Percentiles rank a stretch among this genome's conserved stretches.
Evolutionary conservation across 2,113 vertebrate species (phyloP).

Genomic region (Larimichthys crocea): DNA sequence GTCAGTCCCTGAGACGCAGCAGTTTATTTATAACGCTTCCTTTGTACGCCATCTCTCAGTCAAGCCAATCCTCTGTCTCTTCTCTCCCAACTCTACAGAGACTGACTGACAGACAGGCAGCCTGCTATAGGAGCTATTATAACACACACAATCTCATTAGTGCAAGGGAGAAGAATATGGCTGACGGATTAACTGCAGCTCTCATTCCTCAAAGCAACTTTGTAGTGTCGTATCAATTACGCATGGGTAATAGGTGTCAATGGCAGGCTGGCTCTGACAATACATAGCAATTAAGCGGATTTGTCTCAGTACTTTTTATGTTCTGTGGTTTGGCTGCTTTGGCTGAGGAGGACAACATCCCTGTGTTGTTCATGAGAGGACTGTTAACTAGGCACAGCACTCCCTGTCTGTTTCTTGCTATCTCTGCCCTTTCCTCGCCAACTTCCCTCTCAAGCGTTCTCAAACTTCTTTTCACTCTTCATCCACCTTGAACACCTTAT

Average conservation of each 20-base stretch:
- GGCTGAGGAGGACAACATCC: constrained; percentile 62
- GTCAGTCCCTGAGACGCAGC: constrained; percentile 75
- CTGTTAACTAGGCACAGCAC: constrained; percentile 44
- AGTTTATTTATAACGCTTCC: constrained; percentile 79
- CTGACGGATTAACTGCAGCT: constrained; percentile 70
- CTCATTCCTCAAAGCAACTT: constrained; percentile 78
- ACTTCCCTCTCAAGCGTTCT: constrained; percentile 15
- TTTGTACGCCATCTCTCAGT: constrained; percentile 80
- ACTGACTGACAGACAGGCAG: constrained; percentile 73
- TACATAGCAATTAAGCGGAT: constrained; percentile 78
- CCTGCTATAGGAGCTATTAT: constrained; percentile 78
- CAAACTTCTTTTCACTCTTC: constrained; percentile 29
- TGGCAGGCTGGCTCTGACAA: constrained; percentile 71
- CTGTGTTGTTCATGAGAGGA: constrained; percentile 60
- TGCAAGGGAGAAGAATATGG: constrained; percentile 70
- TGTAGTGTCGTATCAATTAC: constrained; percentile 77
- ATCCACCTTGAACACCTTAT: constrained; percentile 49
- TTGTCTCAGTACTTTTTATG: constrained; percentile 70
- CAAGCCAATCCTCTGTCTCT: constrained; percentile 75
- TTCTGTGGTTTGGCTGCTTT: constrained; percentile 42
- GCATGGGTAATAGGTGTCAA: constrained; percentile 78
- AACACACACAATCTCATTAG: constrained; percentile 79
- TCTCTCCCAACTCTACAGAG: constrained; percentile 63
- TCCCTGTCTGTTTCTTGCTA: constrained; percentile 28
- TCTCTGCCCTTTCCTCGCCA: neutral